These are phyloP conservation scores for Mareca penelope DNA, from an alignment of 2,797 vertebrate genomes.

Conservation along the genomic window DNA sequence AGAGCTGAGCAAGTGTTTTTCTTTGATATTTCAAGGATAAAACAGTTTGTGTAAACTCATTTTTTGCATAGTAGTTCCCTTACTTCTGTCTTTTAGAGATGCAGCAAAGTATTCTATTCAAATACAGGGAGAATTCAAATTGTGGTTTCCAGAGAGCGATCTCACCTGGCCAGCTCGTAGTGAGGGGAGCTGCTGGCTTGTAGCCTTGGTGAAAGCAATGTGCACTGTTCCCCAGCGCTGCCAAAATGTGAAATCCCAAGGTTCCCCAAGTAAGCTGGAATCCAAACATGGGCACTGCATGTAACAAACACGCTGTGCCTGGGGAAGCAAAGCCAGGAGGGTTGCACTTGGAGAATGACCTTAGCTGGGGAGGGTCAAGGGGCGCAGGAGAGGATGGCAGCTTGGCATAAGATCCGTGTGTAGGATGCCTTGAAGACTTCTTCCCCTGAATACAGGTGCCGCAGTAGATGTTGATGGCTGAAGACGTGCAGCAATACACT, in stretches of 20 bases:
- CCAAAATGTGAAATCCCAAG: not conserved
- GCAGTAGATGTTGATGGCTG: not conserved
- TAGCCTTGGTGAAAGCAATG: not conserved
- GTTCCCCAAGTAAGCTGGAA: not conserved
- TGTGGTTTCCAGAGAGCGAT: not conserved
- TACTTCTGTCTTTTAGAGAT: not conserved
- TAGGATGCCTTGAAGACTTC: not conserved
- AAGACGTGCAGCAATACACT: not conserved
- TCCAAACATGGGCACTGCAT: rapidly evolving
- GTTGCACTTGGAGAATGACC: not conserved
- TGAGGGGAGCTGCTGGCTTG: not conserved
- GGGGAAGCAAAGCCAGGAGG: not conserved
- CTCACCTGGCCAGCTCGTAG: not conserved
- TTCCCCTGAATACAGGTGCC: not conserved
- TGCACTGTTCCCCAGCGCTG: not conserved
- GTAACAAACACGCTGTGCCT: rapidly evolving
- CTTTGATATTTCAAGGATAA: not conserved
- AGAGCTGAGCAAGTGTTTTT: not conserved
- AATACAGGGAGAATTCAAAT: too few relatives aligned
- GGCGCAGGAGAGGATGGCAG: not conserved
- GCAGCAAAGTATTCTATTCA: not conserved
- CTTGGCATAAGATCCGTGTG: not conserved
- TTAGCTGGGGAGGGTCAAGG: not conserved
- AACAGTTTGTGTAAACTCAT: not conserved
- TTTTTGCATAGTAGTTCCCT: not conserved